Conservation (phyloP, 2,888 invertebrate species). For the Erpobdella octoculata region DNA sequence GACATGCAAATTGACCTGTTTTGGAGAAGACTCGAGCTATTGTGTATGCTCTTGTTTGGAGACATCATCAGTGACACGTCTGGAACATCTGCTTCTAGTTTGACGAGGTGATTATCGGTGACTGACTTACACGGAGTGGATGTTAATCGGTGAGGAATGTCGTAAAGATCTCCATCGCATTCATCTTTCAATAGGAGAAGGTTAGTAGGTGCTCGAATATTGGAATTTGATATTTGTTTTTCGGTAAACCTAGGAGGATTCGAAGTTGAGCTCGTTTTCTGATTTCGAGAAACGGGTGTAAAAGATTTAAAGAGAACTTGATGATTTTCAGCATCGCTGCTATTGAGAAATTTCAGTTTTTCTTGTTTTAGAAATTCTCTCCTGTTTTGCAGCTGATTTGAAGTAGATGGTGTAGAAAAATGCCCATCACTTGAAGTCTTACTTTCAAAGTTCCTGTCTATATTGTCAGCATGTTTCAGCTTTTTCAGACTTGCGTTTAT, state of each 20-base stretch:
- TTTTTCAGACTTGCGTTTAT: not conserved
- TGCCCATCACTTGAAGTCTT: not conserved
- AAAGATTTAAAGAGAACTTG: not conserved
- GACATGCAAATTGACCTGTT: not conserved
- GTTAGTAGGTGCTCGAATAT: not conserved
- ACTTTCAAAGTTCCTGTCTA: not conserved
- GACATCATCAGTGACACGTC: not conserved
- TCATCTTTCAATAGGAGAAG: not conserved
- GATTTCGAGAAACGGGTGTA: not conserved
- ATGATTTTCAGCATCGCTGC: not conserved
- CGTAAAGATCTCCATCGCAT: too few species aligned
- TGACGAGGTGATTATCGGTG: not conserved
- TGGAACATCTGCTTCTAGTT: not conserved
- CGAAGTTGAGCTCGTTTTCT: not conserved
- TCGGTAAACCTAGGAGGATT: not conserved
- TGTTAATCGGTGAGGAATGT: too few species aligned
- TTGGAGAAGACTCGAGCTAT: not conserved
- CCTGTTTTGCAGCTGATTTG: too few species aligned
- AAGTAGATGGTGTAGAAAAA: too few species aligned
- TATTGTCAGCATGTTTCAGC: not conserved
- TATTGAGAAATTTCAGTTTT: not conserved
- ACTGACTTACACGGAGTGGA: not conserved
- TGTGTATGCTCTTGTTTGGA: not conserved
- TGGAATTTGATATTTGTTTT: not conserved
- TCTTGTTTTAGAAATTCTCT: not conserved